Conservation (phyloP, 2,888 invertebrate species). For the Ernsta delagoae region DNA sequence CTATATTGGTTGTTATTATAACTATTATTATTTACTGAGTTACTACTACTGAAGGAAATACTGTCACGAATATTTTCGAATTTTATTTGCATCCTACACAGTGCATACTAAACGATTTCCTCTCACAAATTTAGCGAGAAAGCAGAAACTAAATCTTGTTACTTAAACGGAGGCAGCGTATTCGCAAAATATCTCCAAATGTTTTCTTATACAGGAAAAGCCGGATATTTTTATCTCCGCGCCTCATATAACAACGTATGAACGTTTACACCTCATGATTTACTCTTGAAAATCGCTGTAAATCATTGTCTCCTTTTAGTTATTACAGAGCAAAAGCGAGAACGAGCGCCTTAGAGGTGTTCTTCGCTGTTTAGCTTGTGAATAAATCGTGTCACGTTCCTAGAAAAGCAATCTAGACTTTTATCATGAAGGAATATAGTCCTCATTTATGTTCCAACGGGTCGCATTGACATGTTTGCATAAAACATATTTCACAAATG, state of each 20-base stretch:
- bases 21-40: too few relatives aligned
- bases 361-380: constrained; percentile 39
- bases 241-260: constrained; percentile 11
- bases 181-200: constrained; percentile 42
- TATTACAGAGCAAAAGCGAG: constrained; percentile 17
- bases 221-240: constrained; percentile 39
- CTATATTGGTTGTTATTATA: too few relatives aligned
- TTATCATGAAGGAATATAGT: constrained; percentile 55
- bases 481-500: too few relatives aligned
- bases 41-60: too few relatives aligned
- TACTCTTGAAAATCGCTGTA: constrained; percentile 4
- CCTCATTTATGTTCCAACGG: constrained; percentile 11
- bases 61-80: neutral
- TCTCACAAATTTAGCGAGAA: constrained; percentile 29
- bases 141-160: constrained; percentile 45
- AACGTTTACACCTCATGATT: constrained; percentile 10
- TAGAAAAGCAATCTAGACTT: constrained; percentile 60
- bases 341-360: constrained; percentile 30
- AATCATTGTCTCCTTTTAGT: constrained; percentile 3
- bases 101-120: neutral
- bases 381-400: constrained; percentile 60
- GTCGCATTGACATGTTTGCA: constrained; percentile 2
- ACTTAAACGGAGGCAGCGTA: constrained; percentile 39
- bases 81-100: neutral
- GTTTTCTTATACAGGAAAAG: constrained; percentile 40